Base-by-base conservation (phyloP, 1,140 invertebrate species). In the Drosophila truncata region DNA sequence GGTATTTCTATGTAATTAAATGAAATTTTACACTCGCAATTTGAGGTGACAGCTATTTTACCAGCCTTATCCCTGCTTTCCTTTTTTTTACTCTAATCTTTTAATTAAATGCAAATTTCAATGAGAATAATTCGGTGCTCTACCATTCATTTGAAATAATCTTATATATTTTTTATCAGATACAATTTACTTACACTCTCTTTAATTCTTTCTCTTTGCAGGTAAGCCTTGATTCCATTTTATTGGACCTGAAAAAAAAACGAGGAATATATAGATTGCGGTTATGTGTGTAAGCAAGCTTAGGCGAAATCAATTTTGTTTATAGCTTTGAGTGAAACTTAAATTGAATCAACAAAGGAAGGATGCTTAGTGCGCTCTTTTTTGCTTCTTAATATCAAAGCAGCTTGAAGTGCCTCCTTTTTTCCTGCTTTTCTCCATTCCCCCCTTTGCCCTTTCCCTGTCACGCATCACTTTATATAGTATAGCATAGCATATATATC, bases 1-100 rank as follows among this genome's bases (percentile, higher is more conserved):
- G 63, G 62, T 70, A 76, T 78, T 87, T 74, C 69, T 67, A 65
- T 88, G 74, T 90, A 88, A 88, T 90, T 88, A 90, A 84, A 81
- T 84, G 85, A 90, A 84, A 88, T 84, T 90, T 81, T 79, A 88
- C 66, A 76, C 85, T 63, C 65, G 49, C 63, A 31, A 41, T 64
- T 73, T 41, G 58, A 73, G 71, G 67, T 46, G 64, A 41, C 65
- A 46, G 37, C n/a, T 25, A 57, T 44, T 39, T 60, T 59, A 41
- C 29, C 31, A 46, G 46, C 31, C 50, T 65, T 60, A 37, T 37
- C 25, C 16, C 54, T 23, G 20, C 37, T 33, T 67, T 57, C 57
- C 35, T 18, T 31, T 41, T 39, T 62, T 57, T 67, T 66, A 57
- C 27, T 59, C 54, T 84, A 90, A 88, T 88, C 80, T 90, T 78